Percentiles rank a stretch among this genome's conserved stretches.
Evolutionary conservation across 2,797 vertebrate species (phyloP).

Genomic region (Betta splendens): DNA sequence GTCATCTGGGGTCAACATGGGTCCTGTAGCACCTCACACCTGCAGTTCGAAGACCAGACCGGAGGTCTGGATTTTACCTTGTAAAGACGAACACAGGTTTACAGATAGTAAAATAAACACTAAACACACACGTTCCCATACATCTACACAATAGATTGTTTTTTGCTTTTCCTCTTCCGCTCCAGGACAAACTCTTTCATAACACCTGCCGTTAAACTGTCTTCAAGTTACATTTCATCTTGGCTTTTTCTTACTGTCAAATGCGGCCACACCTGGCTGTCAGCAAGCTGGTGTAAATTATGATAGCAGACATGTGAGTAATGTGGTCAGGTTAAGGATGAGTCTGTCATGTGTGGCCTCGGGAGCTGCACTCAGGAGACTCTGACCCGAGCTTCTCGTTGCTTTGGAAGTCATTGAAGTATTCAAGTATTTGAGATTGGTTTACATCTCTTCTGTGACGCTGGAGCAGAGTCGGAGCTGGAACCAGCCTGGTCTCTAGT

Average conservation of each 20-base stretch:
- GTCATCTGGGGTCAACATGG: conserved; percentile 48
- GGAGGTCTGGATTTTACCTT: background rate
- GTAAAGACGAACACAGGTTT: conserved; percentile 17
- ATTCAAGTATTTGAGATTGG: conserved; percentile 14
- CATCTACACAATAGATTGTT: background rate
- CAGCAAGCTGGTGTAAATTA: conserved; percentile 54
- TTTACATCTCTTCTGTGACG: background rate
- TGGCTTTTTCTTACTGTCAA: conserved; percentile 15
- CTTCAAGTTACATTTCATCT: conserved; percentile 11
- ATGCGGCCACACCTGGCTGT: conserved; percentile 64
- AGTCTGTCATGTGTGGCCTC: conserved; percentile 39
- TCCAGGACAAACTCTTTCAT: conserved; percentile 4
- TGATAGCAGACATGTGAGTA: conserved; percentile 33
- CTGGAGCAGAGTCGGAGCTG: background rate
- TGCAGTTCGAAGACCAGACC: conserved; percentile 21
- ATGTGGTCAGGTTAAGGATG: conserved; percentile 57
- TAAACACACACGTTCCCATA: background rate
- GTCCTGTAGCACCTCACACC: conserved; percentile 34
- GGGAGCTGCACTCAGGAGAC: conserved; percentile 29
- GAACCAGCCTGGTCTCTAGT: background rate
- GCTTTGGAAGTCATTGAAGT: conserved; percentile 15
- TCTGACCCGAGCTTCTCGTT: conserved; percentile 20
- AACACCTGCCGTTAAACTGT: conserved; percentile 12
- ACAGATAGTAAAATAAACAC: background rate
- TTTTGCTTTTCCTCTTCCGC: background rate